Evolutionary conservation across 2,888 invertebrate species (phyloP).

Genomic region (Masnerella sp.): DNA sequence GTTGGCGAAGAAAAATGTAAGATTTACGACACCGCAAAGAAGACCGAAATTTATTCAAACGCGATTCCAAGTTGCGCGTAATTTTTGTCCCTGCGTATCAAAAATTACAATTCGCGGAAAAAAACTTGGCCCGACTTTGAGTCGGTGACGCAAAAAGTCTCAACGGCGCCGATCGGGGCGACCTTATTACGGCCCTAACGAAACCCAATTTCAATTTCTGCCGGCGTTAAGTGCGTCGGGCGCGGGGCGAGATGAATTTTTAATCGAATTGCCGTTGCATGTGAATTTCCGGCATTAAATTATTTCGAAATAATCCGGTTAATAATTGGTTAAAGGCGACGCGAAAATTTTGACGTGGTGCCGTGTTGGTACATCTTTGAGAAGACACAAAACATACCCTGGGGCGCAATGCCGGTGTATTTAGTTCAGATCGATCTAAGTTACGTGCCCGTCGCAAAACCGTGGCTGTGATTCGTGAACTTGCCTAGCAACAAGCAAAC

Average conservation of each 20-base stretch:
- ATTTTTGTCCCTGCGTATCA: slow-evolving; percentile 22
- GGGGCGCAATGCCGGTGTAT: slow-evolving; percentile 56
- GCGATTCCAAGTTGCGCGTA: slow-evolving; percentile 13
- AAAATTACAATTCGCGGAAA: too few species aligned
- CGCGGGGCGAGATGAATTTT: slow-evolving; percentile 54
- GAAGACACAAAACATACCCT: slow-evolving; percentile 58
- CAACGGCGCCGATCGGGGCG: slow-evolving; percentile 37
- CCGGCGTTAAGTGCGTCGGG: slow-evolving; percentile 38
- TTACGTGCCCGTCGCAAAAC: slow-evolving; percentile 67
- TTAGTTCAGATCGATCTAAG: slow-evolving; percentile 68
- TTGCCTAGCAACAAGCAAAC: slow-evolving; percentile 68
- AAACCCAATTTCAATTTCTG: slow-evolving; percentile 56
- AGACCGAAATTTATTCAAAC: slow-evolving; percentile 24
- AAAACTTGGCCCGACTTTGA: background rate
- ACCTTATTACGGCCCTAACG: slow-evolving; percentile 52
- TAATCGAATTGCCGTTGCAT: slow-evolving; percentile 56
- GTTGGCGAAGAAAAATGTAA: slow-evolving; percentile 8
- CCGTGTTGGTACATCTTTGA: slow-evolving; percentile 55
- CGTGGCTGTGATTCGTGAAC: slow-evolving; percentile 66
- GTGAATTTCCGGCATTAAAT: slow-evolving; percentile 54
- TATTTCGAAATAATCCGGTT: slow-evolving; percentile 51
- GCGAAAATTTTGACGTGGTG: slow-evolving; percentile 36
- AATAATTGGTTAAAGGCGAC: slow-evolving; percentile 48
- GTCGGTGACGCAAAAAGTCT: slow-evolving; percentile 3
- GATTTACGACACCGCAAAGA: slow-evolving; percentile 23